Evolutionary conservation across 2,888 invertebrate genomes (phyloP).

Genomic region (Dione vanillae): DNA sequence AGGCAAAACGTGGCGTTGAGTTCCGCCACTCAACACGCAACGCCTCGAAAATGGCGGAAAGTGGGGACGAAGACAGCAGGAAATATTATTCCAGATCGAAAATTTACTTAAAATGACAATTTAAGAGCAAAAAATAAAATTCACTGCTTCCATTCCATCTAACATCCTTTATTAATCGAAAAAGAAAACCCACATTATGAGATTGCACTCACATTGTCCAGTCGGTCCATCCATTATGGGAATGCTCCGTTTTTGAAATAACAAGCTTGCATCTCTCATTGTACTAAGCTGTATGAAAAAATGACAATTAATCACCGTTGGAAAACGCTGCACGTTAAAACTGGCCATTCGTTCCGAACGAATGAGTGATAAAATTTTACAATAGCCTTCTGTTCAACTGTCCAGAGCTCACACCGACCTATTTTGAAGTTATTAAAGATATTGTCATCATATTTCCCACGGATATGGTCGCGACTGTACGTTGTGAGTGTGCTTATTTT

Average conservation of each 20-base stretch:
- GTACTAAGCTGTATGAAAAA: conserved; percentile 42
- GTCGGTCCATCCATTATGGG: conserved; percentile 31
- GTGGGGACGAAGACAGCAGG: too few species aligned
- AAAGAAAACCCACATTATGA: neutral
- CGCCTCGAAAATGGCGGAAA: too few species aligned
- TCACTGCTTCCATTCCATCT: neutral
- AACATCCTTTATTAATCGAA: neutral
- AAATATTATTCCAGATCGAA: too few species aligned
- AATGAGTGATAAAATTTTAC: conserved; percentile 42
- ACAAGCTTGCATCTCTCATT: conserved; percentile 43
- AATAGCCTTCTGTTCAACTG: conserved; percentile 40
- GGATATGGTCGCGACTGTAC: neutral
- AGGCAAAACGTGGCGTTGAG: too few species aligned
- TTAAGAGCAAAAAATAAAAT: too few species aligned
- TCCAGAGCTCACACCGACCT: conserved; percentile 39
- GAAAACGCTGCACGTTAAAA: conserved; percentile 41
- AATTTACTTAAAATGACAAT: neutral
- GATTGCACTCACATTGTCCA: conserved; percentile 3
- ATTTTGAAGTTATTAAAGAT: conserved; percentile 32
- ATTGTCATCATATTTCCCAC: conserved; percentile 16
- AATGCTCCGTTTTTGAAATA: conserved; percentile 31
- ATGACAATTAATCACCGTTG: conserved; percentile 45
- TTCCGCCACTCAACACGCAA: too few species aligned
- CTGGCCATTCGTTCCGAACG: conserved; percentile 41
- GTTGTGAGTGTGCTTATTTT: conserved; percentile 1